Conservation (phyloP, 2,888 invertebrate species). For the Drosophila maculinotata region DNA sequence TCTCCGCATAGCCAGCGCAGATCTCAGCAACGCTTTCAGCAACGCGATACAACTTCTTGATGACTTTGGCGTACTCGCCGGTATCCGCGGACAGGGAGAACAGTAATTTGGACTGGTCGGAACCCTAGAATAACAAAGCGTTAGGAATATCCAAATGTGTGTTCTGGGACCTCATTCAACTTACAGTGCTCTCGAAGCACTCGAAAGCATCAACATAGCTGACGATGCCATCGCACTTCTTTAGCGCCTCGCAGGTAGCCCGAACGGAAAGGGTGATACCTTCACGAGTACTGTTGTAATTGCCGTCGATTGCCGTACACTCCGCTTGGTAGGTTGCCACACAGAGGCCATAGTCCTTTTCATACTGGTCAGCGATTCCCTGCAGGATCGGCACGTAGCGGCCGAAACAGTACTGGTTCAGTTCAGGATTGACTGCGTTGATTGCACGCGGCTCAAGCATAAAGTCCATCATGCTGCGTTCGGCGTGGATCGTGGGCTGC, state of each 20-base stretch:
- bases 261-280: slow-evolving; percentile 1
- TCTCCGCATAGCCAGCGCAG: slow-evolving; percentile 22
- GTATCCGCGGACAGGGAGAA: slow-evolving; percentile 11
- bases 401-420: slow-evolving; percentile 40
- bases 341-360: slow-evolving; percentile 19
- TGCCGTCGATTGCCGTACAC: neutral
- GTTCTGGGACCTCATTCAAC: neutral
- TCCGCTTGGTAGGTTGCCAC: neutral
- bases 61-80: neutral
- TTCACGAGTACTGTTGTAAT: neutral
- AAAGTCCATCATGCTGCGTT: slow-evolving; percentile 32
- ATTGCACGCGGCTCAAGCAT: slow-evolving; percentile 24
- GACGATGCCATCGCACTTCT: slow-evolving; percentile 5
- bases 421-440: neutral
- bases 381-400: slow-evolving; percentile 43
- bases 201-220: slow-evolving; percentile 24
- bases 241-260: slow-evolving; percentile 18
- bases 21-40: slow-evolving; percentile 2
- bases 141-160: neutral
- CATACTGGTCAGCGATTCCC: slow-evolving; percentile 16
- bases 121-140: slow-evolving; percentile 15
- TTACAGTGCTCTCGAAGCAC: slow-evolving; percentile 36
- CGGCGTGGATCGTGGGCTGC: slow-evolving; percentile 1
- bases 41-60: slow-evolving; percentile 1
- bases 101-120: slow-evolving; percentile 12